phyloP scores from a whole-genome alignment of 2,797 vertebrate species.

The Echiichthys vipera region DNA sequence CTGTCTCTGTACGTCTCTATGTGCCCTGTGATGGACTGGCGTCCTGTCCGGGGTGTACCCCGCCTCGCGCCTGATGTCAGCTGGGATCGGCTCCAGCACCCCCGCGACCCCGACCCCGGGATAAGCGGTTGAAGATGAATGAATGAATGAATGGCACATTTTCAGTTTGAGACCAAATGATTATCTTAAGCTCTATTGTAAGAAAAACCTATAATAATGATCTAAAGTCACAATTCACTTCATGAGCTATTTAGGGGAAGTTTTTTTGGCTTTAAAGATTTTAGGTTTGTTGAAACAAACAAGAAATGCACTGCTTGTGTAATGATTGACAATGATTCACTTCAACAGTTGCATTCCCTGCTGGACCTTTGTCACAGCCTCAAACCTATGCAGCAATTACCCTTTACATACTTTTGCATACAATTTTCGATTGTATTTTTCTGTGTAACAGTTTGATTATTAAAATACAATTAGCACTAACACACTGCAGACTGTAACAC shows the following conservation, averaged over 20 bases:
- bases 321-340: not conserved
- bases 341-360: not conserved
- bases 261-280: not conserved
- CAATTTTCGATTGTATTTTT: not conserved
- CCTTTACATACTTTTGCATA: not conserved
- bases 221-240: not conserved
- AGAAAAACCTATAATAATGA: slow-evolving; percentile 10
- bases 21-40: too few relatives aligned
- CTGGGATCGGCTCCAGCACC: too few relatives aligned
- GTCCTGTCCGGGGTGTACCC: too few relatives aligned
- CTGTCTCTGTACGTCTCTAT: too few relatives aligned
- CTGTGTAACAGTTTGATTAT: not conserved
- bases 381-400: not conserved
- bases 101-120: too few relatives aligned
- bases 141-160: not conserved
- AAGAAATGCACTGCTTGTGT: not conserved
- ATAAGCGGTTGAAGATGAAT: too few relatives aligned
- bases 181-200: slow-evolving; percentile 8
- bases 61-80: too few relatives aligned
- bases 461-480: not conserved
- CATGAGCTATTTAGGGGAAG: not conserved
- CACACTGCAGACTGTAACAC: too few relatives aligned
- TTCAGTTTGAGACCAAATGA: slow-evolving; percentile 1
- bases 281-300: not conserved
- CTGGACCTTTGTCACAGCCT: not conserved